Evolutionary conservation across 2,888 invertebrate species (phyloP).

Genomic region (Tenthredo amoena): DNA sequence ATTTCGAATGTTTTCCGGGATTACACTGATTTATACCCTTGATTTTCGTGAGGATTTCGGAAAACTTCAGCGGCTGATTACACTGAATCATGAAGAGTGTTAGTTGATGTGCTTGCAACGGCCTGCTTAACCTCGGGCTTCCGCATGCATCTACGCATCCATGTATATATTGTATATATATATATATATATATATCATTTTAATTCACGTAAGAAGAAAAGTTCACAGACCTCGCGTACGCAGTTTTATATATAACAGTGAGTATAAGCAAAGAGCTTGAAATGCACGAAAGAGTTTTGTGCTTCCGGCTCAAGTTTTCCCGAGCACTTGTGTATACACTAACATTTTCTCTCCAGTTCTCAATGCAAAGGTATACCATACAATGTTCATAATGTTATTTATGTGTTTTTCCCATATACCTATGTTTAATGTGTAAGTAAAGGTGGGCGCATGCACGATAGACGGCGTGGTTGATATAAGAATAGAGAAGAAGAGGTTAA

Average conservation of each 20-base stretch:
- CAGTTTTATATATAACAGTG: slow-evolving; percentile 18
- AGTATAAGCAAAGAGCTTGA: slow-evolving; percentile 37
- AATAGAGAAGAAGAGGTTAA: slow-evolving; percentile 38
- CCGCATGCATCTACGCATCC: neutral
- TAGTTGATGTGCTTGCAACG: neutral
- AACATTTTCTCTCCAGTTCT: slow-evolving; percentile 33
- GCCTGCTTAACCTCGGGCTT: neutral
- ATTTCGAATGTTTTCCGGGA: too few relatives aligned
- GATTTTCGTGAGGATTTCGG: neutral
- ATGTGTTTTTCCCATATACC: neutral
- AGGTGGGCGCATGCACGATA: slow-evolving; percentile 18
- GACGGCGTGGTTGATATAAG: slow-evolving; percentile 25
- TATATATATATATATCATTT: neutral
- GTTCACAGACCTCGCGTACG: slow-evolving; percentile 31
- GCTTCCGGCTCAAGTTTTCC: slow-evolving; percentile 41
- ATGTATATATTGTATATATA: slow-evolving; percentile 10
- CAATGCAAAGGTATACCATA: slow-evolving; percentile 9
- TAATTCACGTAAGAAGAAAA: slow-evolving; percentile 43
- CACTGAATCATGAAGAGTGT: neutral
- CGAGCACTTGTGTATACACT: slow-evolving; percentile 45
- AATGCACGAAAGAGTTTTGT: slow-evolving; percentile 46
- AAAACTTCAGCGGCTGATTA: neutral
- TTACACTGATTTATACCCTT: neutral
- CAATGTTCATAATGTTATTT: slow-evolving; percentile 40
- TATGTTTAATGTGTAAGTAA: neutral